Conservation (phyloP, 2,888 invertebrate genomes). For the Lepidochitona cinerea region DNA sequence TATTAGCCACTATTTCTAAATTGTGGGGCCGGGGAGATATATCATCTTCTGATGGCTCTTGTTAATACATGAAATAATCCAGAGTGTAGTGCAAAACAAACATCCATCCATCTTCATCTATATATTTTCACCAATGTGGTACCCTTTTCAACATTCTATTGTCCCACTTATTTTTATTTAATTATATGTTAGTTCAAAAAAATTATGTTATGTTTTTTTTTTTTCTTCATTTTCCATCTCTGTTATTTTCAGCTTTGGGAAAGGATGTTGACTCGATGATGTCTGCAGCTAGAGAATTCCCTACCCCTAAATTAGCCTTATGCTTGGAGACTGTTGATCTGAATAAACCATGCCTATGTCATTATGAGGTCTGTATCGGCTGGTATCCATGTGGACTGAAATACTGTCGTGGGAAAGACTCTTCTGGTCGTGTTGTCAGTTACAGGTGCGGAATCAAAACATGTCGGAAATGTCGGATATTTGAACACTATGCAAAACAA, state of each 20-base stretch:
- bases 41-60: too few species aligned
- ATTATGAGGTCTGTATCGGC: slow-evolving; percentile 89
- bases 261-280: slow-evolving; percentile 70
- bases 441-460: slow-evolving; percentile 97
- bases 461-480: slow-evolving; percentile 90
- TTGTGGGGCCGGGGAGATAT: too few species aligned
- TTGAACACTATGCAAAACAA: slow-evolving; percentile 87
- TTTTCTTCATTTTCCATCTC: too few species aligned
- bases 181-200: too few species aligned
- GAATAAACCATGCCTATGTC: slow-evolving; percentile 82
- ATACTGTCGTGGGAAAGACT: slow-evolving; percentile 88
- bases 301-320: slow-evolving; percentile 71
- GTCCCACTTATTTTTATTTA: too few species aligned
- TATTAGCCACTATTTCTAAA: too few species aligned
- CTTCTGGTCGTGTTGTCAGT: slow-evolving; percentile 77
- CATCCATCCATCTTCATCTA: too few species aligned
- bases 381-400: slow-evolving; percentile 98
- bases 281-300: slow-evolving; percentile 80
- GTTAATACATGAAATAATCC: too few species aligned
- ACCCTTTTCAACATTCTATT: too few species aligned
- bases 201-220: too few species aligned
- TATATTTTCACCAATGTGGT: too few species aligned
- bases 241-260: slow-evolving; percentile 59
- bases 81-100: too few species aligned
- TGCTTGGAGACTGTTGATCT: slow-evolving; percentile 58